phyloP scores from a whole-genome alignment of 2,113 vertebrate genomes.

The Pachyramphus minor region DNA sequence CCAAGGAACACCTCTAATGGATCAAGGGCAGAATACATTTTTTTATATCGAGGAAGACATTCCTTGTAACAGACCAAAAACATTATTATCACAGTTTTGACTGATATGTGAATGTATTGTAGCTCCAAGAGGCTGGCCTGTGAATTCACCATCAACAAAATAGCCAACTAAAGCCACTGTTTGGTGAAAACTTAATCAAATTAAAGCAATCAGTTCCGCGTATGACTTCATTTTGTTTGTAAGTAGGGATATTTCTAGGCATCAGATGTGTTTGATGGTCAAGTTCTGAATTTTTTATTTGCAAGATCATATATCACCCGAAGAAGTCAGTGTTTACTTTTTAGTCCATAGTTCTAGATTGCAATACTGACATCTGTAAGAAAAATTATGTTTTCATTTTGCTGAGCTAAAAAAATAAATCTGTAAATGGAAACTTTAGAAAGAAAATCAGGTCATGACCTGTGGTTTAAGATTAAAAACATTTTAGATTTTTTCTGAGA shows the following conservation, averaged over 20 bases:
- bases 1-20: neutral
- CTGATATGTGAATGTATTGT: neutral
- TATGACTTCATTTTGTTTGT: neutral
- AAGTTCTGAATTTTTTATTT: neutral
- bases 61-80: neutral
- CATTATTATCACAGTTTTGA: neutral
- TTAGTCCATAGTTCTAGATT: neutral
- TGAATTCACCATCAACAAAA: neutral
- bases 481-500: neutral
- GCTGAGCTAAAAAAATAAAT: neutral
- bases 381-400: neutral
- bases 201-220: neutral
- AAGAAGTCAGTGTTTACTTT: neutral
- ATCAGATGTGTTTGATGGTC: neutral
- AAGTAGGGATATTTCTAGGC: neutral
- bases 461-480: neutral
- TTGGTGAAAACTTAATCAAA: neutral
- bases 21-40: neutral
- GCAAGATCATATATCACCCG: neutral
- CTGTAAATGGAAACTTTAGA: neutral
- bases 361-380: neutral
- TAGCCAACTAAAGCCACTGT: neutral
- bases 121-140: neutral
- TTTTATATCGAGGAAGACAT: neutral
- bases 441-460: neutral